Conservation (phyloP, 2,113 vertebrate species). For the Apeltes quadracus region DNA sequence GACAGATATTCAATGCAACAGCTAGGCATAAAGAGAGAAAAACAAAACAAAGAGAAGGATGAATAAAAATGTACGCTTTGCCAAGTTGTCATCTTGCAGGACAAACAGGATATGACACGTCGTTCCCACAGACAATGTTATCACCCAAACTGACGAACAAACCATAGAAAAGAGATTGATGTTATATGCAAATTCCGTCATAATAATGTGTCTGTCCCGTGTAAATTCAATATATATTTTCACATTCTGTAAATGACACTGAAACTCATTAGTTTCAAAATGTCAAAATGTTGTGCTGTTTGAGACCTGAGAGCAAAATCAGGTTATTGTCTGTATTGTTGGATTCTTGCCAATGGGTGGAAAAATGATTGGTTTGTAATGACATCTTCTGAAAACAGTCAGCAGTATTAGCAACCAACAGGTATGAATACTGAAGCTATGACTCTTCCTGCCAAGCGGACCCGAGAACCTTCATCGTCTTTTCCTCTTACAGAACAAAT, state of each 20-base stretch:
- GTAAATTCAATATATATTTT: slow-evolving; percentile 59
- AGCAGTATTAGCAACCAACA: neutral
- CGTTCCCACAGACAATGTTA: slow-evolving; percentile 54
- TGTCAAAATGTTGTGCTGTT: slow-evolving; percentile 56
- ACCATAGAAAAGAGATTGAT: slow-evolving; percentile 30
- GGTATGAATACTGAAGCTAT: neutral
- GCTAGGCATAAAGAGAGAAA: neutral
- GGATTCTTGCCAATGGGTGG: slow-evolving; percentile 1
- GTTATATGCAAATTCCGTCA: slow-evolving; percentile 59
- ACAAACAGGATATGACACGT: slow-evolving; percentile 53
- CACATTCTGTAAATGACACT: slow-evolving; percentile 53
- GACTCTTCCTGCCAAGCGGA: neutral
- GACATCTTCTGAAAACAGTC: slow-evolving; percentile 2
- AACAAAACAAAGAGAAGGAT: neutral
- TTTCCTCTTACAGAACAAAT: neutral
- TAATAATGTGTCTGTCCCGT: slow-evolving; percentile 44
- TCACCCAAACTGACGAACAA: slow-evolving; percentile 39
- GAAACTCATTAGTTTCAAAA: slow-evolving; percentile 70
- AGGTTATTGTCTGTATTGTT: slow-evolving; percentile 15
- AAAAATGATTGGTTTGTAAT: slow-evolving; percentile 3
- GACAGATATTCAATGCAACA: neutral
- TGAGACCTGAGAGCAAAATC: slow-evolving; percentile 32
- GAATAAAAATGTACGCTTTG: neutral
- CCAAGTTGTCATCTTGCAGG: slow-evolving; percentile 13
- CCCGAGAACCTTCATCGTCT: neutral